Evolutionary conservation across 2,797 vertebrate genomes (phyloP), one percentile per base, ranked within the genome.

Genomic region (Clarias platycephalus): DNA sequence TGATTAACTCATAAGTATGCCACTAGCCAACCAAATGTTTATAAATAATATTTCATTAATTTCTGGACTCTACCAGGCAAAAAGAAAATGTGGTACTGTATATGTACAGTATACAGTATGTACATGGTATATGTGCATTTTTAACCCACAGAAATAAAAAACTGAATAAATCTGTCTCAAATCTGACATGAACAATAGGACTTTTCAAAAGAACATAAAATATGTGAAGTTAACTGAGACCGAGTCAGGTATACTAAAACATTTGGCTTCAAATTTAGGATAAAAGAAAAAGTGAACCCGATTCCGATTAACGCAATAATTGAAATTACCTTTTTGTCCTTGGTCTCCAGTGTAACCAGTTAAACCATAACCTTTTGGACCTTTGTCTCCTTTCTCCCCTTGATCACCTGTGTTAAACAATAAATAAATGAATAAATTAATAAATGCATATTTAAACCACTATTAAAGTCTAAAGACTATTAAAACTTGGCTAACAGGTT

Each of bases 331-430:
- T 83, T 88, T 92, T 88, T 85, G 16, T 81, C 95, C 93, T 31
- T 92, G 89, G 37, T 93, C 95, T 87, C 92, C 92, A 86, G 89
- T 86, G 87, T 93, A 89, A 15, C 93, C 93, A 81, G 92, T 85
- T 28, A 94, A 82, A 8, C 93, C 88, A 0, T 95, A 81, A 86
- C 92, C 93, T 87, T 91, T 94, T 77, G 86, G 70, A 85, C 92
- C 92, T 91, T 93, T 92, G 89, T 94, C 94, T 84, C 94, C 93
- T 79, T 85, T 90, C 22, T 95, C 94, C 90, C 93, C 91, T 84
- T 31, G 58, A 80, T 94, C 86, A 86, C 94, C 94, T 96, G 92
- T 86, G 89, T 81, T 83, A 28, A 91, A 91, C 76, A 53, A 53
- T 53, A 53, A 49, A 49, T 49, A 49, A 44, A 44, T 44, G 8